phyloP scores from a whole-genome alignment of 2,113 vertebrate species.

The Microcebus jonahi region DNA sequence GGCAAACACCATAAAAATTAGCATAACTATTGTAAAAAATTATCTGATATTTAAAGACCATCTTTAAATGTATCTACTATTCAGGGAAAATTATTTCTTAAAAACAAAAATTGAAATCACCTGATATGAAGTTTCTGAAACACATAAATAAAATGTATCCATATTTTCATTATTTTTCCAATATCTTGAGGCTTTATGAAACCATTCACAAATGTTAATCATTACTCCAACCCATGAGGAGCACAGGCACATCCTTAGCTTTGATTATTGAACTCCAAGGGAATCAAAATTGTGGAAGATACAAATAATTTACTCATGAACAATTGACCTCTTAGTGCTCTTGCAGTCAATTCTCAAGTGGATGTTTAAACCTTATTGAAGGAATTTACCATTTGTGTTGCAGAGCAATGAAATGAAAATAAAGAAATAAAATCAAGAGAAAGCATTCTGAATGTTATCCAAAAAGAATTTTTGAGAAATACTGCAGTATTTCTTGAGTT shows the following conservation, averaged over 20 bases:
- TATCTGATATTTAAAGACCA: not conserved
- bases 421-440: not conserved
- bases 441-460: not conserved
- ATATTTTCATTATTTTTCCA: not conserved
- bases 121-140: not conserved
- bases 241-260: not conserved
- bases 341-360: not conserved
- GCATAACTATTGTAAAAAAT: not conserved
- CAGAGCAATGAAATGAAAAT: conserved; percentile 15
- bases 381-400: not conserved
- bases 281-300: not conserved
- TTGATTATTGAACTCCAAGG: not conserved
- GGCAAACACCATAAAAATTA: not conserved
- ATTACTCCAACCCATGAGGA: not conserved
- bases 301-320: not conserved
- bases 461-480: not conserved
- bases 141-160: not conserved
- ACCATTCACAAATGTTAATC: not conserved
- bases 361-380: not conserved
- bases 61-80: not conserved
- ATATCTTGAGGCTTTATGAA: not conserved
- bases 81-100: not conserved
- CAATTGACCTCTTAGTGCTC: not conserved
- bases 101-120: not conserved
- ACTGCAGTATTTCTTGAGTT: not conserved